Evolutionary conservation across 2,113 vertebrate genomes (phyloP).

Genomic region (Cettia cetti): DNA sequence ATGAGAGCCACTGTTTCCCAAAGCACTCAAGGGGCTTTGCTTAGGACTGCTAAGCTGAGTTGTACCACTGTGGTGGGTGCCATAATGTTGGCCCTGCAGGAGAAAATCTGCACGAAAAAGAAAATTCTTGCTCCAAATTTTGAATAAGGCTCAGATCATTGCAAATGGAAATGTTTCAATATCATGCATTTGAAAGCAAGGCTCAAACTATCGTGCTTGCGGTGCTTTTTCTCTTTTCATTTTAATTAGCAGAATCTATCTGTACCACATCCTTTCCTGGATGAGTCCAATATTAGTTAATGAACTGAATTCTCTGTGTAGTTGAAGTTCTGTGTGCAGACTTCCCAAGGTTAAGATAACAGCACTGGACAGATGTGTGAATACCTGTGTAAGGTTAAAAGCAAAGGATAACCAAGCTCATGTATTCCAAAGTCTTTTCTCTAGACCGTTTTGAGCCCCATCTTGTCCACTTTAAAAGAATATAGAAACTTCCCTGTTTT

Average conservation of each 20-base stretch:
- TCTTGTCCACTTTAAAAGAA: neutral
- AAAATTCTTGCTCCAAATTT: neutral
- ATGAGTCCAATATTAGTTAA: neutral
- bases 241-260: neutral
- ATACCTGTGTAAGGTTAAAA: neutral
- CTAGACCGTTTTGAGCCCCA: neutral
- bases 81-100: neutral
- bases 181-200: neutral
- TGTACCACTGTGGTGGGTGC: neutral
- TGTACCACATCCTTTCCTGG: neutral
- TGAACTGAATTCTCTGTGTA: neutral
- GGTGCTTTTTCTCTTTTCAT: neutral
- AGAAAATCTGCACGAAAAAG: neutral
- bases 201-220: neutral
- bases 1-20: rapidly evolving
- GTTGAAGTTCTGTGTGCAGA: neutral
- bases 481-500: neutral
- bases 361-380: neutral
- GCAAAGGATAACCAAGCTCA: neutral
- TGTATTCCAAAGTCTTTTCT: neutral
- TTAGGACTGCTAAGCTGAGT: neutral
- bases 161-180: neutral
- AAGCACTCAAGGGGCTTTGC: neutral
- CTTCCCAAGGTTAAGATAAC: neutral
- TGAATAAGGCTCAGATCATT: neutral